Evolutionary conservation across 2,113 vertebrate species (phyloP).

Genomic region (Piaya cayana): DNA sequence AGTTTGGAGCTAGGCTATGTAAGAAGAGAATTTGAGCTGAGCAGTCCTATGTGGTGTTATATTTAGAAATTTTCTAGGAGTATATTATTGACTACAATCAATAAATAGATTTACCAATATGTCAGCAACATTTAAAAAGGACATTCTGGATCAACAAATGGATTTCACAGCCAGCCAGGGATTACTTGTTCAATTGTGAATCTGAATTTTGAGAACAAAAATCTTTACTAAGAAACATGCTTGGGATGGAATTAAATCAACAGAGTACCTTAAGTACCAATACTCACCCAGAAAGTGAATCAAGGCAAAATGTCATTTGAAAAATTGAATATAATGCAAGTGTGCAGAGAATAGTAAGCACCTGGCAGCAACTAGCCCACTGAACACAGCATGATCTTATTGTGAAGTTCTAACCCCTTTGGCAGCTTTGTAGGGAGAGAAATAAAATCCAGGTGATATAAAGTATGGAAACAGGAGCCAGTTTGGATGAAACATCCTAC

Average conservation of each 20-base stretch:
- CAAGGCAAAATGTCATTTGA: not conserved
- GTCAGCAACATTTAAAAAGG: not conserved
- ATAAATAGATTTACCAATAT: not conserved
- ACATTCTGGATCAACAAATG: not conserved
- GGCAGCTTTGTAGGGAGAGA: not conserved
- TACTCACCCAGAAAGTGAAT: not conserved
- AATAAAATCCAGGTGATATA: not conserved
- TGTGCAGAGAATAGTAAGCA: not conserved
- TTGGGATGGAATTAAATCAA: not conserved
- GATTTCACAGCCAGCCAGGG: not conserved
- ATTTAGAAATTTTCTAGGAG: not conserved
- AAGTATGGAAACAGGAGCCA: not conserved
- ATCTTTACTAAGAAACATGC: not conserved
- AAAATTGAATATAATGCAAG: not conserved
- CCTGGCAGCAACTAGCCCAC: not conserved
- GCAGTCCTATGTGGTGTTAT: not conserved
- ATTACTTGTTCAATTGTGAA: not conserved
- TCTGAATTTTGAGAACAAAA: not conserved
- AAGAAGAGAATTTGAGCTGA: not conserved
- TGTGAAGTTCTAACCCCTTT: not conserved
- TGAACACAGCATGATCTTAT: not conserved
- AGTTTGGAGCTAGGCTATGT: not conserved
- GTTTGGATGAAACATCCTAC: not conserved
- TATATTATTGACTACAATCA: not conserved
- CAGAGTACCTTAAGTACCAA: not conserved